These are phyloP conservation scores for Clivina fossor DNA, from an alignment of 2,888 invertebrate species.

Conservation along the genomic window DNA sequence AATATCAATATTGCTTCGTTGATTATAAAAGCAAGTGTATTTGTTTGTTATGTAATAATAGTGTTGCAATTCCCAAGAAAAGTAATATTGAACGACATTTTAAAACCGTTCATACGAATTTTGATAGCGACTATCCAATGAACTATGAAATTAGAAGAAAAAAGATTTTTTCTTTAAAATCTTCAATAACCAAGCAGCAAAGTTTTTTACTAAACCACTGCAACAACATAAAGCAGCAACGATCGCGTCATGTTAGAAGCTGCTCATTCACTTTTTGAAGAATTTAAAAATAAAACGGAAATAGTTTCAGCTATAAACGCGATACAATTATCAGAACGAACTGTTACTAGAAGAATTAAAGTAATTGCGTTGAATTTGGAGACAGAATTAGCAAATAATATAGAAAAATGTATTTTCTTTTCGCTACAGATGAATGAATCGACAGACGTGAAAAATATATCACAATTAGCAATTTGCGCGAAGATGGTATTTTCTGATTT, in stretches of 20 bases:
- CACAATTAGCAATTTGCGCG: constrained; percentile 36
- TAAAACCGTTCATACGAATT: constrained; percentile 37
- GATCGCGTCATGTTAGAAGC: constrained; percentile 31
- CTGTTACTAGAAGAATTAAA: constrained; percentile 39
- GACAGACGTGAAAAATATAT: constrained; percentile 34
- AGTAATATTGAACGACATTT: constrained; percentile 39
- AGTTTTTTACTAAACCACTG: constrained; percentile 35
- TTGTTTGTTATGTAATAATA: constrained; percentile 38
- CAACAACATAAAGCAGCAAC: constrained; percentile 35
- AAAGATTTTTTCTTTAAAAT: constrained; percentile 36
- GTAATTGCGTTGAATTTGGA: constrained; percentile 30
- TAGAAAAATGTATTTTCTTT: constrained; percentile 38
- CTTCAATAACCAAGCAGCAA: constrained; percentile 34
- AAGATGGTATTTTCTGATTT: constrained; percentile 38
- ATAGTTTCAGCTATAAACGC: constrained; percentile 42
- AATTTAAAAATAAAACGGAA: constrained; percentile 42
- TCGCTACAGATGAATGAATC: constrained; percentile 37
- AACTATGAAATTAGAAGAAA: constrained; percentile 37
- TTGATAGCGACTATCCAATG: constrained; percentile 35
- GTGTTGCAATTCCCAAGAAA: constrained; percentile 37
- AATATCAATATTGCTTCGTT: constrained; percentile 38
- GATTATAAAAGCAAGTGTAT: constrained; percentile 37
- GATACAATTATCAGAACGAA: constrained; percentile 40
- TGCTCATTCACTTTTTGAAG: constrained; percentile 33
- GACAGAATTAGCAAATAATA: constrained; percentile 33